Base-by-base conservation (phyloP, 2,797 vertebrate genomes). In the Galagoides demidoff region DNA sequence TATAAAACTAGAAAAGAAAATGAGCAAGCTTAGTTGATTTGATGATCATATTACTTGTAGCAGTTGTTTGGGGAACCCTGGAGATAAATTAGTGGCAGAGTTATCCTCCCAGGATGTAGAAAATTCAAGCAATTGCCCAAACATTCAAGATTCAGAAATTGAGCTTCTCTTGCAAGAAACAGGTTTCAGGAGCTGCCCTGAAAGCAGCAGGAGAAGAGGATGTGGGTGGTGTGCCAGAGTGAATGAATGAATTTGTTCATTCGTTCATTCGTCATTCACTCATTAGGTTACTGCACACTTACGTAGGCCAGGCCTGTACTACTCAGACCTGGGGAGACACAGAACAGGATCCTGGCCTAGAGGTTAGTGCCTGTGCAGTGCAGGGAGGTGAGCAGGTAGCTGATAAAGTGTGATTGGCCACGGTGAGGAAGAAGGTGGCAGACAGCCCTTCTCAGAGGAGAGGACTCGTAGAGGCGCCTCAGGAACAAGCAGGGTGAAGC, bases 141-240 rank as follows among this genome's bases (percentile, higher is more conserved):
- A 52, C 23, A 27, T 39, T 73, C 14, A 43, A 61, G 55, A 25
- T 57, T 82, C 61, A 52, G 63, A 77, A 57, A 39, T 11, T 6
- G 25, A 37, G 57, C n/a, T 1, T 82, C 19, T 14, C 34, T 16
- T 29, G 37, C 34, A 59, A 8, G 16, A 39, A 3, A 4, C 11
- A 31, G 31, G 11, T 19, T 59, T 64, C 73, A 57, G 22, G 63
- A 85, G 70, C 12, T 61, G 9, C 14, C 34, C 43, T 49, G 59
- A 29, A 63, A 94, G 57, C 7, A 25, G 66, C 17, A 34, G 8
- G 5, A 49, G 7, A 13, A 4, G 8, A 49, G 22, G 59, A 73
- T 55, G 17, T 2, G 25, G 34, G n/a, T 4, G 4, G 22, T 2
- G 3, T 0, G 0, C 34, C 2, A 20, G 39, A 14, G 49, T 13